These are phyloP conservation scores for Tarsius wallacei DNA, from an alignment of 2,797 vertebrate genomes.

Conservation along the genomic window DNA sequence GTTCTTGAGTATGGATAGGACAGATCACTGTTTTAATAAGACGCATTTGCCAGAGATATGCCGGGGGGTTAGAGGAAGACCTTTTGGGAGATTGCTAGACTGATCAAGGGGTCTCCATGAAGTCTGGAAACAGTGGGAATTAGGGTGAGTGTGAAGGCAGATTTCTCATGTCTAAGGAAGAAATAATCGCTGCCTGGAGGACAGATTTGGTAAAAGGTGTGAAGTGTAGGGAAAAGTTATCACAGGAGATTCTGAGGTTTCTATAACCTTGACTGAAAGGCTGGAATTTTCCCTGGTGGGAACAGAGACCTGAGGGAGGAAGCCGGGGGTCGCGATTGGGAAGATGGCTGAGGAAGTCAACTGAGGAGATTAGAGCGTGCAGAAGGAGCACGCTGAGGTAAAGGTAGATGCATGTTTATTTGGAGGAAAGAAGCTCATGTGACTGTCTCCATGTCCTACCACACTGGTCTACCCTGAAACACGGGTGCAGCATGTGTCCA, in stretches of 20 bases:
- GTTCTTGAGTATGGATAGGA: neutral
- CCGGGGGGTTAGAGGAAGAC: neutral
- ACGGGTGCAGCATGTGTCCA: neutral
- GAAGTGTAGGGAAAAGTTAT: neutral
- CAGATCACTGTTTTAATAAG: neutral
- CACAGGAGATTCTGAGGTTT: neutral
- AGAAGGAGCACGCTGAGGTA: rapidly evolving
- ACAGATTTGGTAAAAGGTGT: neutral
- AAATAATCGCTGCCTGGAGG: neutral
- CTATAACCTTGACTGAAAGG: neutral
- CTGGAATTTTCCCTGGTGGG: neutral
- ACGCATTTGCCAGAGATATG: neutral
- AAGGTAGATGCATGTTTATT: neutral
- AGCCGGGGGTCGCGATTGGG: neutral
- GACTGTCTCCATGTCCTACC: neutral
- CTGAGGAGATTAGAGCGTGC: no score
- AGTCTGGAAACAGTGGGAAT: no score
- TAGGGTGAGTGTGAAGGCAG: neutral
- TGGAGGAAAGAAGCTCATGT: neutral
- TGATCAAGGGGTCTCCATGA: neutral
- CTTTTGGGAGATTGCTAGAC: no score
- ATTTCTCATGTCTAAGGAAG: neutral
- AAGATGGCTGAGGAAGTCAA: neutral
- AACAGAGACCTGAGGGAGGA: neutral
- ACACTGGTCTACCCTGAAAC: rapidly evolving